phyloP scores from a whole-genome alignment of 2,888 invertebrate species.

The Drosophila mulleri region DNA sequence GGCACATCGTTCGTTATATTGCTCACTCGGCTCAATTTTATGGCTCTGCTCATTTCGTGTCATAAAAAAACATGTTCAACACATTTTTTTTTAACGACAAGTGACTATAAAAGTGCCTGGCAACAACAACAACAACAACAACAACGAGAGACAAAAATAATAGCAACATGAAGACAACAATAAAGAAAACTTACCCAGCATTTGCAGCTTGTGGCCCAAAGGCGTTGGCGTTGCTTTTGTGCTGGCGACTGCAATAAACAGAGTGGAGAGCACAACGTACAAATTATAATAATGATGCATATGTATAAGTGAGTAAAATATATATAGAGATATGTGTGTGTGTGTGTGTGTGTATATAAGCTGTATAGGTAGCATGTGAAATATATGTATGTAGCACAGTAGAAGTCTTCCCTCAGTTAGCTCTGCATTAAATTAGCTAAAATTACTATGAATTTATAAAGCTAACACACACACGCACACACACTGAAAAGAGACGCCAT shows the following conservation, averaged over 20 bases:
- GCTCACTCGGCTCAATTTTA: slow-evolving; percentile 64
- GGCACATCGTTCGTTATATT: slow-evolving; percentile 63
- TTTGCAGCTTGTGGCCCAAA: slow-evolving; percentile 75
- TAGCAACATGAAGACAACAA: slow-evolving; percentile 45
- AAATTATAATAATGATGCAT: slow-evolving; percentile 71
- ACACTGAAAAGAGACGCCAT: slow-evolving; percentile 61
- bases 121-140: slow-evolving; percentile 32
- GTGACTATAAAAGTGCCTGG: slow-evolving; percentile 62
- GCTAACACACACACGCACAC: slow-evolving; percentile 7
- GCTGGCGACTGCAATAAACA: slow-evolving; percentile 64
- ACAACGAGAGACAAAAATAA: slow-evolving; percentile 17
- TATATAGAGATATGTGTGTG: neutral
- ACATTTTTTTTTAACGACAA: slow-evolving; percentile 71
- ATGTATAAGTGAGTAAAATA: slow-evolving; percentile 4
- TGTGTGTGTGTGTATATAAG: slow-evolving; percentile 8
- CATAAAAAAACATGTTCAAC: slow-evolving; percentile 76
- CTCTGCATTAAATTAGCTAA: slow-evolving; percentile 71
- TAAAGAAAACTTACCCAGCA: slow-evolving; percentile 65
- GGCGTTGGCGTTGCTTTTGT: slow-evolving; percentile 60
- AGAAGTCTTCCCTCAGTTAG: slow-evolving; percentile 30
- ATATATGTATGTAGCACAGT: slow-evolving; percentile 6
- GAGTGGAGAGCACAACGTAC: slow-evolving; percentile 58
- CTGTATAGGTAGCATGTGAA: slow-evolving; percentile 23
- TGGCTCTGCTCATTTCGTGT: slow-evolving; percentile 72
- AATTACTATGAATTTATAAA: slow-evolving; percentile 62